Conservation (phyloP, 2,888 invertebrate species). For the Pseudanteris insignis region DNA sequence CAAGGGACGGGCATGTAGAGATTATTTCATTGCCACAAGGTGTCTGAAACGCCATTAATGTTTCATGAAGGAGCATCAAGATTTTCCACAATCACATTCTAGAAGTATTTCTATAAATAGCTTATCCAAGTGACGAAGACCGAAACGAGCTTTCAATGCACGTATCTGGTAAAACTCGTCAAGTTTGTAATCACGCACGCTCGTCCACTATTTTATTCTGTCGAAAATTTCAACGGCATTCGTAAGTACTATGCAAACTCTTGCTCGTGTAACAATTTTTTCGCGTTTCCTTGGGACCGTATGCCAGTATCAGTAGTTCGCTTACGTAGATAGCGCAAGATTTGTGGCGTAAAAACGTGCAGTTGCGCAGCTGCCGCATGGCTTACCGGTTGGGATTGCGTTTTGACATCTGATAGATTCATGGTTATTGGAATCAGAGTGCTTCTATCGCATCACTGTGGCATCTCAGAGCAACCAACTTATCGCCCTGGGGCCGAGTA, state of each 20-base stretch:
- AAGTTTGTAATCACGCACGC: no score
- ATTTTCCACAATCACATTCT: conserved; percentile 40
- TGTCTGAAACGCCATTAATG: conserved; percentile 44
- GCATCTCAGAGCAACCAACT: no score
- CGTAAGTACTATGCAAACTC: not conserved
- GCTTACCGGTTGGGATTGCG: conserved; percentile 73
- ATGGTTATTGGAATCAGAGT: conserved; percentile 79
- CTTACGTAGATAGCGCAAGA: conserved; percentile 53
- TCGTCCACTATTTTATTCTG: no score
- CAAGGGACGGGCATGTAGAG: conserved; percentile 36
- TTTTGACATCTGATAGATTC: conserved; percentile 82
- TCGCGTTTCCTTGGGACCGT: conserved; percentile 3
- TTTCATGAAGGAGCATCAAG: conserved; percentile 40
- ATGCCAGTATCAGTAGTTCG: not conserved
- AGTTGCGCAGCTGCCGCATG: conserved; percentile 58
- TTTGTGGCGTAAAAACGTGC: conserved; percentile 58
- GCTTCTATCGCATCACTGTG: conserved; percentile 53
- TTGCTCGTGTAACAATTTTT: no score
- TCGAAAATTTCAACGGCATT: no score
- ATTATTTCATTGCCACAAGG: conserved; percentile 46
- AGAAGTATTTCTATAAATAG: conserved; percentile 28
- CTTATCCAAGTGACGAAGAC: conserved; percentile 15
- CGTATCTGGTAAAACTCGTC: no score
- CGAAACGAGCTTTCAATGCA: no score
- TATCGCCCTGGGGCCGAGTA: conserved; percentile 58